Evolutionary conservation across 2,113 vertebrate species (phyloP).

Genomic region (Crotalus viridis): DNA sequence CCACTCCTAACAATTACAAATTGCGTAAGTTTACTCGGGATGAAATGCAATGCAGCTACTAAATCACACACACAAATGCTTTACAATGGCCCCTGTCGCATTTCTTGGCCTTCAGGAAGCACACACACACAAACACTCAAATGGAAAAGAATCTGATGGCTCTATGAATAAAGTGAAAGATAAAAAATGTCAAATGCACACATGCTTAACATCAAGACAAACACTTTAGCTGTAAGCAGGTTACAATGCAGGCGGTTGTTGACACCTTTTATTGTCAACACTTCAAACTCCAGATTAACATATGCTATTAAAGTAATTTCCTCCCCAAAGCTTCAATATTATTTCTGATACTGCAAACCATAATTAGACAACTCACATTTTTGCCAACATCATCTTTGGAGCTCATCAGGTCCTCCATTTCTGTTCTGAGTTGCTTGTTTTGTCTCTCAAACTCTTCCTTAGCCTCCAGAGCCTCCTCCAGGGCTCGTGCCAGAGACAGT

Average conservation of each 20-base stretch:
- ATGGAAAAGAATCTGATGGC: not conserved
- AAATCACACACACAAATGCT: not conserved
- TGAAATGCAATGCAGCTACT: not conserved
- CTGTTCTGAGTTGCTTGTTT: slow-evolving; percentile 92
- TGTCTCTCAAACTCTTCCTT: slow-evolving; percentile 93
- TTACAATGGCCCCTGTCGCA: not conserved
- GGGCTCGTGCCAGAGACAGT: slow-evolving; percentile 84
- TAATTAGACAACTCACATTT: slow-evolving; percentile 76
- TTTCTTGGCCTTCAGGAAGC: not conserved
- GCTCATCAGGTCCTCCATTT: slow-evolving; percentile 98
- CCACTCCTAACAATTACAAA: not conserved
- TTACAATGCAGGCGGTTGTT: not conserved
- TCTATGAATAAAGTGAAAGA: not conserved
- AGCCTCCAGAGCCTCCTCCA: slow-evolving; percentile 92
- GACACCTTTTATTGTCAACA: not conserved
- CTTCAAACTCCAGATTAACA: not conserved
- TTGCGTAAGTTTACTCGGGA: not conserved
- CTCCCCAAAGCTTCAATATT: not conserved
- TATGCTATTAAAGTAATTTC: not conserved
- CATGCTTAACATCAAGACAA: not conserved
- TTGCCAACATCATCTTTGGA: slow-evolving; percentile 98
- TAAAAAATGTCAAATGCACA: not conserved
- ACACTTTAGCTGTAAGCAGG: not conserved
- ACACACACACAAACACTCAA: not conserved
- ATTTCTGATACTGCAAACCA: not conserved